Percentiles rank a stretch among this genome's conserved stretches.
These are phyloP conservation scores for Pungitius pungitius DNA, from an alignment of 2,113 vertebrate genomes.

Conservation along the genomic window DNA sequence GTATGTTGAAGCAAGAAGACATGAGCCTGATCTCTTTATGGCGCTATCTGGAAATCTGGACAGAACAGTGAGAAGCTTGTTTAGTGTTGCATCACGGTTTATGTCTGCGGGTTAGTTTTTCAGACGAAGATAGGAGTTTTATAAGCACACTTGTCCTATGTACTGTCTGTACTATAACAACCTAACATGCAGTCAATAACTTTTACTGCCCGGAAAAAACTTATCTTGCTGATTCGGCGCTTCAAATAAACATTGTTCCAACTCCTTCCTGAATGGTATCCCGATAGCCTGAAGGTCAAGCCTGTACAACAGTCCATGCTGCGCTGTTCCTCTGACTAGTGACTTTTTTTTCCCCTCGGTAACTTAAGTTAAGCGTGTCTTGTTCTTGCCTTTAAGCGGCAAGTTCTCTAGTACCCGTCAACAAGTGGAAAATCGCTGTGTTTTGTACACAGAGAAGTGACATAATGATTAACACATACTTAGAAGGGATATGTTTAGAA, in stretches of 20 bases:
- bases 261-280: constrained; percentile 55
- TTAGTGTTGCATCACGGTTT: constrained; percentile 10
- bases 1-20: background rate
- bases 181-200: constrained; percentile 24
- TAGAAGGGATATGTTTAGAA: constrained; percentile 3
- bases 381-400: constrained; percentile 27
- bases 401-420: constrained; percentile 11
- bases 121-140: constrained; percentile 20
- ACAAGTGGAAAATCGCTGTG: constrained; percentile 28
- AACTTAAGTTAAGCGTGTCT: constrained; percentile 64
- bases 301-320: constrained; percentile 42
- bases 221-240: constrained; percentile 51
- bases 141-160: background rate
- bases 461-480: constrained; percentile 53
- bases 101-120: background rate
- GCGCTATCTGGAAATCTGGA: background rate
- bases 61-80: background rate
- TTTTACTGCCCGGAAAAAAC: constrained; percentile 37
- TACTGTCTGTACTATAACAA: constrained; percentile 13
- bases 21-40: background rate
- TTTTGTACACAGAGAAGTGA: constrained; percentile 70
- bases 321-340: constrained; percentile 40
- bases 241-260: constrained; percentile 38
- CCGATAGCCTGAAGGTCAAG: constrained; percentile 68
- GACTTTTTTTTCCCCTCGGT: constrained; percentile 33